Percentiles rank a stretch among this genome's conserved stretches.
Evolutionary conservation across 2,888 invertebrate species (phyloP).

Genomic region (Pomacea canaliculata): DNA sequence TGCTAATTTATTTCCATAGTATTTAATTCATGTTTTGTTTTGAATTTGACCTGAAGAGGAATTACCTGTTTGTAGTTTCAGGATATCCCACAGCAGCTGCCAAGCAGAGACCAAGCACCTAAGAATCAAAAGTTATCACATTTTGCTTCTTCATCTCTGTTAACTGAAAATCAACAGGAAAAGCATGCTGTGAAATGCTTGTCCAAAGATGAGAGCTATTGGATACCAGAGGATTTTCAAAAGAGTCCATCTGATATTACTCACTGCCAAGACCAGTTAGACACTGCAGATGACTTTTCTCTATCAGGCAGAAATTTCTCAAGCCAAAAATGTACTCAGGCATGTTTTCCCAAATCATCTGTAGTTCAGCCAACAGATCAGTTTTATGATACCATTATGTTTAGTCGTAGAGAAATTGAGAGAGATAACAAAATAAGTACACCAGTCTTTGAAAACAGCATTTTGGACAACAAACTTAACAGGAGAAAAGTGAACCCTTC

Average conservation of each 20-base stretch:
- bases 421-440: no score
- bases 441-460: no score
- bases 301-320: not conserved
- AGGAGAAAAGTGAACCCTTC: no score
- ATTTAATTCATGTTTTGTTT: no score
- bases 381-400: not conserved
- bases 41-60: no score
- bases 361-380: not conserved
- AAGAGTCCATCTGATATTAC: not conserved
- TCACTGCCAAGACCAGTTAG: not conserved
- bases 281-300: no score
- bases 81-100: not conserved
- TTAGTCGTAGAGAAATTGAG: no score
- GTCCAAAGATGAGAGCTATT: not conserved
- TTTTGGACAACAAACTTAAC: no score
- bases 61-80: not conserved
- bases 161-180: not conserved
- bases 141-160: not conserved
- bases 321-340: not conserved
- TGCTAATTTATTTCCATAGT: not conserved
- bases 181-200: no score
- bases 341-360: not conserved
- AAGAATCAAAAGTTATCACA: not conserved
- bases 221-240: constrained; percentile 21
- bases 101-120: not conserved